Conservation (phyloP, 2,113 vertebrate genomes). For the Hemiprocne comata region DNA sequence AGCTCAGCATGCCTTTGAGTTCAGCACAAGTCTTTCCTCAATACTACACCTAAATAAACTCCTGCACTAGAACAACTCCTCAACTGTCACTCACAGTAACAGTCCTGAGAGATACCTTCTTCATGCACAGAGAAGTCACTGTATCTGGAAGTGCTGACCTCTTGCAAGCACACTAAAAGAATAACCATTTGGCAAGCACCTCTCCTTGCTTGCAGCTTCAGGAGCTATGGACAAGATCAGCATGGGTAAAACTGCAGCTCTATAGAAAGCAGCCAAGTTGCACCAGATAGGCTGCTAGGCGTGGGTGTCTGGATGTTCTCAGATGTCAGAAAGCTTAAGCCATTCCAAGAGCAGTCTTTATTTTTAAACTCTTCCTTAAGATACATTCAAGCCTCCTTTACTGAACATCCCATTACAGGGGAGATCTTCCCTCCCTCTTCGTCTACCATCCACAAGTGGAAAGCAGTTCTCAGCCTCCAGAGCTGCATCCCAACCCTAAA, state of each 20-base stretch:
- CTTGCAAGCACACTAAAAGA: neutral
- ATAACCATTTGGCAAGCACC: neutral
- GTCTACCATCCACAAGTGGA: rapidly evolving
- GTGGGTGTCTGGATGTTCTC: neutral
- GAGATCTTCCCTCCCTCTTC: neutral
- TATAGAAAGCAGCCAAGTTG: neutral
- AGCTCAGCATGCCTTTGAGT: neutral
- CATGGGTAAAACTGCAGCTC: neutral
- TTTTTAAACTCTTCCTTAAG: neutral
- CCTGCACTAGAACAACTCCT: neutral
- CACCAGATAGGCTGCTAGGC: neutral
- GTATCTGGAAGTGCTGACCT: neutral
- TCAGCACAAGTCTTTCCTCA: neutral
- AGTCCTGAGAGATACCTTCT: neutral
- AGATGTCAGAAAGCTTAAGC: neutral
- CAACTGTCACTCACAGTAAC: neutral
- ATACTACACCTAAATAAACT: neutral
- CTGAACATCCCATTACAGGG: rapidly evolving
- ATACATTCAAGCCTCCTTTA: rapidly evolving
- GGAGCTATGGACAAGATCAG: neutral
- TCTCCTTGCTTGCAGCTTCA: neutral
- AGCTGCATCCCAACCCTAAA: neutral
- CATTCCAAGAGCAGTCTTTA: neutral
- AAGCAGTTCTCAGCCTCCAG: neutral
- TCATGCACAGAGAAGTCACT: rapidly evolving